Percentiles rank a stretch among this genome's conserved stretches.
Conservation (phyloP, 2,888 invertebrate genomes). For the Diplolepis rosae region DNA sequence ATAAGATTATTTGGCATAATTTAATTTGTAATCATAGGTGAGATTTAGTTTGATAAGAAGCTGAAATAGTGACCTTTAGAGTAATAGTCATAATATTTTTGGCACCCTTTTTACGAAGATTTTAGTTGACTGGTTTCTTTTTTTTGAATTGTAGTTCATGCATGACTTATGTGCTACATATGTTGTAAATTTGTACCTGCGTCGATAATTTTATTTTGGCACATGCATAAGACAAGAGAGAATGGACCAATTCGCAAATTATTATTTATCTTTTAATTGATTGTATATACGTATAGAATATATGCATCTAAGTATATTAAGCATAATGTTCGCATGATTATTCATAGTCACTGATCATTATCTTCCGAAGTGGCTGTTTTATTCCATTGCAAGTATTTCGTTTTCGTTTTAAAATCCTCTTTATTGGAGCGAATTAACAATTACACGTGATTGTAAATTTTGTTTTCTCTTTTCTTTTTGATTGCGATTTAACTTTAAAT, state of each 20-base stretch:
- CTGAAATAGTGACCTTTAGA: background rate
- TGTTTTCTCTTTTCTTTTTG: background rate
- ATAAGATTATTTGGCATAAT: background rate
- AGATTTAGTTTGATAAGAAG: background rate
- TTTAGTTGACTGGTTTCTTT: background rate
- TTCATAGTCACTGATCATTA: background rate
- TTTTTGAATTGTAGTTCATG: background rate
- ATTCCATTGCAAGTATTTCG: constrained; percentile 2
- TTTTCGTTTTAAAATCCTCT: background rate
- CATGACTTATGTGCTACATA: background rate
- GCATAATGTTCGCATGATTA: background rate
- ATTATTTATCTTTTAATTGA: constrained; percentile 20
- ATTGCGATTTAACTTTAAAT: background rate
- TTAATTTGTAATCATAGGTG: background rate
- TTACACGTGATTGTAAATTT: background rate
- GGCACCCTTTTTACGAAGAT: background rate
- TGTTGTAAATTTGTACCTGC: background rate
- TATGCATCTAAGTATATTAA: background rate
- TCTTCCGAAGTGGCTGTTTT: background rate
- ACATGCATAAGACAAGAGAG: background rate
- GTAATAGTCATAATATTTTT: too few species aligned
- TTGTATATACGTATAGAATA: background rate
- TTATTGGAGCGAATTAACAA: background rate
- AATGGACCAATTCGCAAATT: constrained; percentile 2
- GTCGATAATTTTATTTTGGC: constrained; percentile 7